Percentiles rank a stretch among this genome's conserved stretches.
Evolutionary conservation across 2,888 invertebrate genomes (phyloP).

Genomic region (Xylophagus ater): DNA sequence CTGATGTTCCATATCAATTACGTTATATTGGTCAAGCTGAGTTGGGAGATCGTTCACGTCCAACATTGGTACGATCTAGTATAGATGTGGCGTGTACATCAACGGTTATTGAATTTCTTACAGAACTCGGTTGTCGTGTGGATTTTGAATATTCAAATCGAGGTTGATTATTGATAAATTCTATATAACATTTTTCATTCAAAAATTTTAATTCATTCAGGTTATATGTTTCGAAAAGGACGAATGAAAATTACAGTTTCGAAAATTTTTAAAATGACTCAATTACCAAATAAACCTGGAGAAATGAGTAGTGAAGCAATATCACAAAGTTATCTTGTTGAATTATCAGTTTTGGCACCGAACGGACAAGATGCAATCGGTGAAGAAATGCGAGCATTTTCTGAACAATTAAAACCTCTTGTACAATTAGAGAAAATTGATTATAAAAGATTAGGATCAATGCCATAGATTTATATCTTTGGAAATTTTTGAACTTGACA

Average conservation of each 20-base stretch:
- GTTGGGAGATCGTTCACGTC: conserved; percentile 74
- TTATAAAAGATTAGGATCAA: conserved; percentile 56
- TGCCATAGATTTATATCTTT: too few relatives aligned
- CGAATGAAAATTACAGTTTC: conserved; percentile 95
- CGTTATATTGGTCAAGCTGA: conserved; percentile 88
- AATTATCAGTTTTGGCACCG: conserved; percentile 78
- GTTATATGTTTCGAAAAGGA: conserved; percentile 89
- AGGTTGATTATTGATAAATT: conserved; percentile 40
- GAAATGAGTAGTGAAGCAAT: conserved; percentile 66
- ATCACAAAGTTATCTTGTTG: conserved; percentile 86
- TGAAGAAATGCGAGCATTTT: conserved; percentile 90
- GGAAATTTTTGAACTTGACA: too few relatives aligned
- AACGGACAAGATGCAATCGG: conserved; percentile 89
- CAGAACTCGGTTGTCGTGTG: conserved; percentile 78
- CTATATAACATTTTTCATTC: background rate
- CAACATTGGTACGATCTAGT: conserved; percentile 82
- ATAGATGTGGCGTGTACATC: conserved; percentile 87
- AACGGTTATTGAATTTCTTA: conserved; percentile 81
- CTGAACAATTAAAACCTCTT: conserved; percentile 84
- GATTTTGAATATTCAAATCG: conserved; percentile 91
- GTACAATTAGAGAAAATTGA: conserved; percentile 90
- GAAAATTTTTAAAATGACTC: conserved; percentile 79
- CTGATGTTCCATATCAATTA: conserved; percentile 60
- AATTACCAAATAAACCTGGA: conserved; percentile 57
- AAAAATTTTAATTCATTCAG: conserved; percentile 19